Evolutionary conservation across 2,888 invertebrate species (phyloP), one percentile per base, ranked within the genome.

Genomic region (Halictus ligatus): DNA sequence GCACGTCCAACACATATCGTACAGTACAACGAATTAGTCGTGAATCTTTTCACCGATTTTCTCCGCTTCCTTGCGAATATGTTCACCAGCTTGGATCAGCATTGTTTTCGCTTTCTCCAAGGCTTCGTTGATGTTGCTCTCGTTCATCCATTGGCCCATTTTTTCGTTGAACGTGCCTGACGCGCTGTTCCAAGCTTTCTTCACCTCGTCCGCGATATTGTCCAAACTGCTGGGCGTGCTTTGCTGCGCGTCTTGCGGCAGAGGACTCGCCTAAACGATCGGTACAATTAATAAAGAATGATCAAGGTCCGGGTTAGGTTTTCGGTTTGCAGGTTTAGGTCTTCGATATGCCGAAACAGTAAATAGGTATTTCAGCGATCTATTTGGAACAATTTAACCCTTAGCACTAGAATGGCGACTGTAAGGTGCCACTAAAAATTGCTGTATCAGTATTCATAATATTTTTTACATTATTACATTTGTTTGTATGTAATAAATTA

Each of bases 41-140:
- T 29, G 58, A 13, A 71, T 0, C 50, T 92, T 92, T 1, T 92
- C 92, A 1, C 92, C 73, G 4, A 92, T 86, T 72, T 94, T 92
- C 18, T 90, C 85, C 0, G 89, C 87, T 77, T 91, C 88, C 35
- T 90, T 86, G 29, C 84, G 87, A 21, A 93, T 80, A 25, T 87
- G 86, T 12, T 91, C 88, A 6, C 90, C 90, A 50, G 91, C 86
- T 12, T 90, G 89, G 7, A 92, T 78, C 25, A 93, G 50, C 0
- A 89, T 79, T 1, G 88, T 80, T 71, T 90, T 88, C 12, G 91
- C 88, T 48, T 91, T 89, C 21, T 91, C 86, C 0, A 92, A 21
- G 25, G 92, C 74, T 0, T 90, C 82, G 40, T 89, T 90, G 12
- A 93, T 2, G 7, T 87, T 86, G 0, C 91, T 91, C 75, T 93